Evolutionary conservation across 2,797 vertebrate genomes (phyloP).

Genomic region (Furcifer pardalis): DNA sequence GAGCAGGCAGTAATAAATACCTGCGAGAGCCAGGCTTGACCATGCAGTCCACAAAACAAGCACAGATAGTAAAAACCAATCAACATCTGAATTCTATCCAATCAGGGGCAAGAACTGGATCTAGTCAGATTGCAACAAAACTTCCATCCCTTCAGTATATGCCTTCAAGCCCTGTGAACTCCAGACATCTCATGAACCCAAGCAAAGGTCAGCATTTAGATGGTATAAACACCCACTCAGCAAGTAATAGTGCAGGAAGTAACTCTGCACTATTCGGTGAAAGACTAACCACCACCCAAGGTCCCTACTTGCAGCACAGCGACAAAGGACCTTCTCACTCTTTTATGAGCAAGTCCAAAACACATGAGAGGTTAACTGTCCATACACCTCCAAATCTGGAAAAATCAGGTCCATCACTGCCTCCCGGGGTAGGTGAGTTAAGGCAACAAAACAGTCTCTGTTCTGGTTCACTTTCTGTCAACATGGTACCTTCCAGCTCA

Average conservation of each 20-base stretch:
- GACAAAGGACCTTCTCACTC: conserved; percentile 71
- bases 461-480: conserved; percentile 72
- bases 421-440: conserved; percentile 67
- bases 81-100: conserved; percentile 88
- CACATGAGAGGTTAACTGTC: conserved; percentile 75
- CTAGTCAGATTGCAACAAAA: conserved; percentile 71
- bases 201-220: conserved; percentile 61
- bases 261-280: conserved; percentile 72
- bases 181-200: conserved; percentile 73
- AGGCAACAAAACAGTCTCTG: conserved; percentile 73
- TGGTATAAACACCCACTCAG: conserved; percentile 20
- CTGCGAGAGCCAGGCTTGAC: conserved; percentile 84
- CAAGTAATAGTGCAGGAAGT: background rate
- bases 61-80: conserved; percentile 96
- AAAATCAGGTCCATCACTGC: conserved; percentile 54
- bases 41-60: conserved; percentile 91
- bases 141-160: conserved; percentile 79
- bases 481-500: conserved; percentile 84
- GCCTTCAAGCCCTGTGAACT: conserved; percentile 86
- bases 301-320: conserved; percentile 66
- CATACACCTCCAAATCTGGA: conserved; percentile 78
- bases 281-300: conserved; percentile 65
- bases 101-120: conserved; percentile 65
- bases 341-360: conserved; percentile 76
- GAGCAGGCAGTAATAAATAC: conserved; percentile 72